Evolutionary conservation across 1,140 invertebrate species (phyloP), one percentile per base, ranked within the genome.

Genomic region (Drosophila miranda): DNA sequence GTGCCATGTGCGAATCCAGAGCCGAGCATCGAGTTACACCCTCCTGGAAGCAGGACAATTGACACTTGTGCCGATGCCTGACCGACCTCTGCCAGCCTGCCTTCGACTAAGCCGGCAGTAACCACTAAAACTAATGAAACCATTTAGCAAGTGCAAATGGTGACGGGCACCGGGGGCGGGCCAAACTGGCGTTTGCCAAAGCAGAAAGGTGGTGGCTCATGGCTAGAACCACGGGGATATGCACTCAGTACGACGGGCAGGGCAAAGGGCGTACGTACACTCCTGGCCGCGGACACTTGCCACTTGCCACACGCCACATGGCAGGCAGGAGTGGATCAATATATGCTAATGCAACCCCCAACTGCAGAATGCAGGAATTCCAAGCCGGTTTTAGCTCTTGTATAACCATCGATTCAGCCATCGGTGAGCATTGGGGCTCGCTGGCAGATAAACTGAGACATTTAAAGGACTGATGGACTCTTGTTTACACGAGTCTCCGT

Each of bases 101-200:
- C 34, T 13, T 38, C 11, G 11, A 38, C 34, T 38, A 38, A 38
- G 34, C 34, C 34, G 5, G 34, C 34, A 83, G 60, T 87, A 87
- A 86, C 81, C 82, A 82, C 82, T 83, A 69, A 87, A 69, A 76
- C 78, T 87, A 87, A 88, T 87, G 82, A 87, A 87, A 82, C 75
- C 82, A 87, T 87, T 87, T 81, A 70, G 76, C 67, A 53, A 78
- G 77, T 72, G 70, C 75, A 67, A 81, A 63, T 61, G 69, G 59
- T 30, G 8, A 30, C 67, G 53, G n/a, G 19, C 34, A 45, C 9
- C 8, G 8, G 30, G 2, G 30, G 8, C 4, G 23, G 23, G 23
- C 23, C 52, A 49, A n/a, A 46, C 34, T 26, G 19, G n/a, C 19
- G 13, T n/a, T 48, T 60, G 62, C 28, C 69, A 60, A 49, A 63